phyloP scores from a whole-genome alignment of 2,113 vertebrate species.

The Labeo catla region DNA sequence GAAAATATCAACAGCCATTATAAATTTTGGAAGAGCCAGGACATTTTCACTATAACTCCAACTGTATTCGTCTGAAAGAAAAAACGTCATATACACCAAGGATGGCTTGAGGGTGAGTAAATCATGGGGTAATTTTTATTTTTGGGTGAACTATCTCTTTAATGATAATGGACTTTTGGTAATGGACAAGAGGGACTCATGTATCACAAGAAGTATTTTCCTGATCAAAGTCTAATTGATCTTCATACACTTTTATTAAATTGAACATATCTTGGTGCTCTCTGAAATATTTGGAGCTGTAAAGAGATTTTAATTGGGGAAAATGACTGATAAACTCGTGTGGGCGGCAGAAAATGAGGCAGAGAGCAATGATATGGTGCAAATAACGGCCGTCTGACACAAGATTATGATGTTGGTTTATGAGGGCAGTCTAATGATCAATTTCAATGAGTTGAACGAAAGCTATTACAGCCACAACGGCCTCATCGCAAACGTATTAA shows the following conservation, averaged over 20 bases:
- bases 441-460: not conserved
- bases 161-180: too few relatives aligned
- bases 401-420: constrained; percentile 41
- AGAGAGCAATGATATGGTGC: not conserved
- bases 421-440: constrained; percentile 28
- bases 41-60: too few relatives aligned
- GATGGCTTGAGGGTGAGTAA: too few relatives aligned
- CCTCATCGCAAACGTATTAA: constrained; percentile 25
- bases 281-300: not conserved
- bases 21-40: too few relatives aligned
- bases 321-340: constrained; percentile 20
- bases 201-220: not conserved
- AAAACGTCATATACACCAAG: too few relatives aligned
- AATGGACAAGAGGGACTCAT: not conserved
- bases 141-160: too few relatives aligned
- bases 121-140: too few relatives aligned
- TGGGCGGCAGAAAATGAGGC: constrained; percentile 8
- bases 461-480: constrained; percentile 28
- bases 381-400: constrained; percentile 26
- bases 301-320: constrained; percentile 30
- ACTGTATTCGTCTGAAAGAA: too few relatives aligned
- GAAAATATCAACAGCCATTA: too few relatives aligned
- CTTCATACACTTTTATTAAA: not conserved
- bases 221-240: not conserved
- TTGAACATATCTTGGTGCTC: not conserved